These are phyloP conservation scores for Belgica antarctica DNA, from an alignment of 2,888 invertebrate species.

Conservation along the genomic window DNA sequence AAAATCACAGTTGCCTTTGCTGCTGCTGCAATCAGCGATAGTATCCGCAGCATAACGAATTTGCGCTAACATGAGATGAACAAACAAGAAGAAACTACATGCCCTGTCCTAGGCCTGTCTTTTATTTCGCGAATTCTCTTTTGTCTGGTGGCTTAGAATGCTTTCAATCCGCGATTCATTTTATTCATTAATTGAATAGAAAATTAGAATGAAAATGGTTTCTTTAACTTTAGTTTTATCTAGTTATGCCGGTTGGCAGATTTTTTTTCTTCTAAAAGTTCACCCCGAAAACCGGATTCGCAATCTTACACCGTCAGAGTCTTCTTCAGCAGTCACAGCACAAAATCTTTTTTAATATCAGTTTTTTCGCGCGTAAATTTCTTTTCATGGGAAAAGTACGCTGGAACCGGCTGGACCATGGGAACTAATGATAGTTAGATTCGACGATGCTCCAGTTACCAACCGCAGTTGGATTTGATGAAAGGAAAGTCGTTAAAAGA, in stretches of 20 bases:
- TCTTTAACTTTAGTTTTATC: background rate
- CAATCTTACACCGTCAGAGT: background rate
- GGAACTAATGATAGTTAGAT: background rate
- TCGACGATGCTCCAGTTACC: conserved; percentile 11
- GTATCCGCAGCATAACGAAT: background rate
- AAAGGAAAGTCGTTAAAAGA: background rate
- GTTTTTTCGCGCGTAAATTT: conserved; percentile 2
- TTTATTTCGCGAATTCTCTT: background rate
- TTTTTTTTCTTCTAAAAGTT: background rate
- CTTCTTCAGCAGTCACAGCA: background rate
- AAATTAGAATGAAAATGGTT: conserved; percentile 22
- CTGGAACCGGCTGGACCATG: conserved; percentile 15
- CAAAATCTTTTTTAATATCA: background rate
- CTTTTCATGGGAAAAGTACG: background rate
- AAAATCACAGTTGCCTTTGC: background rate
- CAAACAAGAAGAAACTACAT: background rate
- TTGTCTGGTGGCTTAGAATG: background rate
- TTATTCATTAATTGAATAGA: background rate
- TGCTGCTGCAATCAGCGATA: background rate
- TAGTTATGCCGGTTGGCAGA: background rate
- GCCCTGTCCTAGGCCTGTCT: background rate
- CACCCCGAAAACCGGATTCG: conserved; percentile 3
- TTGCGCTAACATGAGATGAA: conserved; percentile 13
- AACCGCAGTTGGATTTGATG: background rate
- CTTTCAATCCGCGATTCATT: background rate